Evolutionary conservation across 2,113 vertebrate genomes (phyloP), one percentile per base, ranked within the genome.

Genomic region (Diadophis punctatus): DNA sequence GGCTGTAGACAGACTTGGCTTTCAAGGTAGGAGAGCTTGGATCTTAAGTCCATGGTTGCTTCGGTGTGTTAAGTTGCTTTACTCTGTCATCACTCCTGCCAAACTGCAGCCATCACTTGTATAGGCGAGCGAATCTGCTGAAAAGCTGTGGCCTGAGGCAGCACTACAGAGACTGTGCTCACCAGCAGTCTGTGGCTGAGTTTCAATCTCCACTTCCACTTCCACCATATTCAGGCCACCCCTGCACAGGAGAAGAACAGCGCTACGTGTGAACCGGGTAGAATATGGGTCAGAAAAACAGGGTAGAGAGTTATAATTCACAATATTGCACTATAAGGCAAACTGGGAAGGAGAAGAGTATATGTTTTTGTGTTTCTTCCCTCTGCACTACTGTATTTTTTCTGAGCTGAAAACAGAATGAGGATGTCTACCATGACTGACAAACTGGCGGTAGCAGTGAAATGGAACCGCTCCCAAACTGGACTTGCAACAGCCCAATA

Each of bases 151-250:
- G 93, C 97, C 98, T 0, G 98, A 98, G 60, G 97, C 96, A 68
- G 95, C 96, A 30, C 98, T 98, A 96, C 98, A 98, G 80, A 98
- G 97, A 96, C 98, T 98, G 93, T 97, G 97, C 94, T 98, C 97
- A 48, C 95, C 96, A 48, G 93, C 96, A 5, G 97, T 96, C 68
- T 94, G 96, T 0, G 97, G 98, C 84, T 80, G 74, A 80, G 74
- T 43, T 80, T 98, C 97, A 0, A 96, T 98, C 10, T 98, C 98
- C 95, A 98, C 98, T 89, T 96, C 98, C 88, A 99, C 98, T 94
- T 98, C 97, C 1, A 98, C 97, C 0, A 98, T 97, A 92, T 98
- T 98, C 87, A 96, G 97, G 56, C 97, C 97, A 56, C 98, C 98
- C 95, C 98, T 98, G 96, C 10, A 84, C 34, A 4, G 8, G 0